These are phyloP conservation scores for Leptopilina boulardi DNA, from an alignment of 1,140 invertebrate genomes.

Conservation along the genomic window DNA sequence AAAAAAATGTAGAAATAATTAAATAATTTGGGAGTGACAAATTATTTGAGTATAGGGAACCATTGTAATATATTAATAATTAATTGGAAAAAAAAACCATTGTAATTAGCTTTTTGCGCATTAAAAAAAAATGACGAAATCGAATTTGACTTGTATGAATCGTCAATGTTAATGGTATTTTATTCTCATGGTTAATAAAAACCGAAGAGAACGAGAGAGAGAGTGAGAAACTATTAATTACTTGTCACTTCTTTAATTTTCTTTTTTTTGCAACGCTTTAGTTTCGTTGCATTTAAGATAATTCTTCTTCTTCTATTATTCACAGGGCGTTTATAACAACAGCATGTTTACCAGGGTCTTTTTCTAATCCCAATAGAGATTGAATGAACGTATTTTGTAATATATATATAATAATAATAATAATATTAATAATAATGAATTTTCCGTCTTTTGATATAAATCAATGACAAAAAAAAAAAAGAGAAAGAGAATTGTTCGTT, in stretches of 20 bases:
- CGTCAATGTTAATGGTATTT: conserved; percentile 19
- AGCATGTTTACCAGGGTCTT: conserved; percentile 30
- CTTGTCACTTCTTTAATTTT: conserved; percentile 9
- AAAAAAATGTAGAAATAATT: neutral
- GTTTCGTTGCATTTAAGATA: conserved; percentile 25
- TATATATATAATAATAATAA: too few species aligned
- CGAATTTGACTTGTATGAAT: conserved; percentile 4
- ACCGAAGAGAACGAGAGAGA: neutral
- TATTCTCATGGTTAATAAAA: neutral
- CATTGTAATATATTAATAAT: conserved; percentile 16
- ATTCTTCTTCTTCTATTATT: conserved; percentile 5
- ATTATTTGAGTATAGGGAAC: conserved; percentile 21
- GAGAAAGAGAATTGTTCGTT: neutral
- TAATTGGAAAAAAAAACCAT: neutral
- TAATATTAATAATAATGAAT: conserved; percentile 7
- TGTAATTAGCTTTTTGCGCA: conserved; percentile 27
- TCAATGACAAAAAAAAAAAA: neutral
- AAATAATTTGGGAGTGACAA: conserved; percentile 4
- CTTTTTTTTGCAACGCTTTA: conserved; percentile 7
- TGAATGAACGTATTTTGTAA: conserved; percentile 30
- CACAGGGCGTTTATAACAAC: conserved; percentile 22
- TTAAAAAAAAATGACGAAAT: conserved; percentile 5
- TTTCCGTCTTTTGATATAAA: conserved; percentile 28
- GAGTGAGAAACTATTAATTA: neutral
- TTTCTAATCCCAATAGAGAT: conserved; percentile 24